Base-by-base conservation (phyloP, 1,140 invertebrate species). In the Drosophila teissieri region DNA sequence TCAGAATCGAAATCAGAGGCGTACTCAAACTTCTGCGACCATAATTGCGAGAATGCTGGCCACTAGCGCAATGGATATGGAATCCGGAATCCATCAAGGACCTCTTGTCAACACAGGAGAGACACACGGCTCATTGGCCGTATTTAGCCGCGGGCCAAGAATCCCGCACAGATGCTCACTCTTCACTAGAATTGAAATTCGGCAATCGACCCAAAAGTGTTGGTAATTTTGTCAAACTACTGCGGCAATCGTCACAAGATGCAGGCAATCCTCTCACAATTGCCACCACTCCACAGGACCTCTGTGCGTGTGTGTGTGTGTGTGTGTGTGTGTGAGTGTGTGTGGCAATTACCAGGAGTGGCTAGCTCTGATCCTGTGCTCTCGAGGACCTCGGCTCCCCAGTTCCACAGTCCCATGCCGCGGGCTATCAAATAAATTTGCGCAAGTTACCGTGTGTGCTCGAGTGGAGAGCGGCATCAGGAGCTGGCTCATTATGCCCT, bases 141-240 rank as follows among this genome's bases (percentile, higher is more conserved):
- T 67, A 72, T 73, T 80, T 89, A 69, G 84, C 83, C 83, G 84
- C 83, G 60, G 83, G 83, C 84, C 76, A 88, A 88, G 83, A 89
- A 88, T 68, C 84, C 44, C 64, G 83, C 83, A 88, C 83, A 88
- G 83, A 88, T 88, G 83, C 84, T 88, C 75, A 73, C 83, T 88
- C 75, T 83, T 80, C 67, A 81, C 75, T 74, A 88, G 44, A 73
- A 86, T 78, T 73, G 76, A 65, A 80, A 85, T 81, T 85, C 73
- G 82, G 53, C 82, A 85, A 84, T 78, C 45, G 48, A 76, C 72
- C 73, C 61, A 76, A 75, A 76, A 76, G 73, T 76, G 73, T 76
- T 76, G 73, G 73, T 76, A 76, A 76, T 75, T 76, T 76, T 75
- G 73, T 67, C 42, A 72, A 72, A 72, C 65, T 72, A 72, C 72